A percentile compares a stretch with the other conserved stretches of the same genome.
Evolutionary conservation across 2,797 vertebrate species (phyloP).

Genomic region (Halcyon smyrnensis): DNA sequence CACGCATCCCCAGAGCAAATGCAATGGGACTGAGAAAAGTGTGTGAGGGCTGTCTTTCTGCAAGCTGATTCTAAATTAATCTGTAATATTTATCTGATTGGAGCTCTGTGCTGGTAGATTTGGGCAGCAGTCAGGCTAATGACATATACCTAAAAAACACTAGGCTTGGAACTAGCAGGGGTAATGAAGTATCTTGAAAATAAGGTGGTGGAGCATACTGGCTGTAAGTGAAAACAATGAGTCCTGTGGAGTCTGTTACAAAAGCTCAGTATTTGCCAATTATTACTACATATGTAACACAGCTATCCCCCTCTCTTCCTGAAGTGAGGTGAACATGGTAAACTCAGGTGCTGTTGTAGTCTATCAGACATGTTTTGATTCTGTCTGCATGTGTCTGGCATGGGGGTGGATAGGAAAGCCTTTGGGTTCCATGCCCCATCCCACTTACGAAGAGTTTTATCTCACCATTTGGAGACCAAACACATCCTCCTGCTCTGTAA

Average conservation of each 20-base stretch:
- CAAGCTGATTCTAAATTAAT: not conserved
- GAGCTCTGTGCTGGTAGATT: not conserved
- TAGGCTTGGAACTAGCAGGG: not conserved
- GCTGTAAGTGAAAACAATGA: not conserved
- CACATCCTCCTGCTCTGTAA: not conserved
- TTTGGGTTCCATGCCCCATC: not conserved
- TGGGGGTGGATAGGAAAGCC: not conserved
- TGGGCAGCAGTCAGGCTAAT: not conserved
- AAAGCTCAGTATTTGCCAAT: not conserved
- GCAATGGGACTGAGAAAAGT: not conserved
- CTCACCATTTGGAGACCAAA: not conserved
- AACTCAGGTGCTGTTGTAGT: not conserved
- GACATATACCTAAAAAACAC: not conserved
- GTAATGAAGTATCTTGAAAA: not conserved
- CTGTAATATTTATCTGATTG: not conserved
- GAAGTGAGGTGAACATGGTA: not conserved
- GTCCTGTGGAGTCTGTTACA: not conserved
- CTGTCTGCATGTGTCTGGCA: not conserved
- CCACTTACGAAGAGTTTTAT: not conserved
- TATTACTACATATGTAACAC: not conserved
- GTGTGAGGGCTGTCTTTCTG: not conserved
- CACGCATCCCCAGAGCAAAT: not conserved
- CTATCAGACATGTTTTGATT: not conserved
- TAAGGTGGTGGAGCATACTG: not conserved
- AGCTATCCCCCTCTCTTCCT: not conserved